phyloP scores from a whole-genome alignment of 2,888 invertebrate species.

The Drosophila fulvimacula region DNA sequence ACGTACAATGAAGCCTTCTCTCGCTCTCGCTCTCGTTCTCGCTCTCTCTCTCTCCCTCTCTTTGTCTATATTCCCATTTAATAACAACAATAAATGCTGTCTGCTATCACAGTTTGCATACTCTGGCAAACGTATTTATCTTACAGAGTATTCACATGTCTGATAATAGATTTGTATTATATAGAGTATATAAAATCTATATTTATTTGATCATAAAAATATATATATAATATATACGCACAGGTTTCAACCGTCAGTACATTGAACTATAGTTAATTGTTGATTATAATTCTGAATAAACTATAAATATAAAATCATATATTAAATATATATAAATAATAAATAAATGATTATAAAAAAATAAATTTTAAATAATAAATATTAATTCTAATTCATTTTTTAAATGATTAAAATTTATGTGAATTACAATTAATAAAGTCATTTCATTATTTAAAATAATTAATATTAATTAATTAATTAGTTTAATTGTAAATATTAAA shows the following conservation, averaged over 20 bases:
- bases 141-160: not conserved
- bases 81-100: not conserved
- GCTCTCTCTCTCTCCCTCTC: no score
- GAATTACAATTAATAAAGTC: not conserved
- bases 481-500: no score
- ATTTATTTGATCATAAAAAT: not conserved
- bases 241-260: not conserved
- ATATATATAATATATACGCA: not conserved
- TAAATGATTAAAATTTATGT: no score
- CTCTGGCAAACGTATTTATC: slow-evolving; percentile 4
- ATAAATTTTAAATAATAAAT: not conserved
- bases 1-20: slow-evolving; percentile 17
- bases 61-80: not conserved
- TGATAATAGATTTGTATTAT: not conserved
- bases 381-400: no score
- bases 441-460: not conserved
- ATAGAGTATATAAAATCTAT: not conserved
- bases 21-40: not conserved
- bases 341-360: not conserved
- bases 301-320: not conserved
- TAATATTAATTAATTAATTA: not conserved
- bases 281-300: not conserved
- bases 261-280: not conserved
- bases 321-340: no score
- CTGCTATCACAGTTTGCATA: slow-evolving; percentile 6